Percentiles rank a stretch among this genome's conserved stretches.
Conservation (phyloP, 1,140 invertebrate species). For the Drosophila carrolli region DNA sequence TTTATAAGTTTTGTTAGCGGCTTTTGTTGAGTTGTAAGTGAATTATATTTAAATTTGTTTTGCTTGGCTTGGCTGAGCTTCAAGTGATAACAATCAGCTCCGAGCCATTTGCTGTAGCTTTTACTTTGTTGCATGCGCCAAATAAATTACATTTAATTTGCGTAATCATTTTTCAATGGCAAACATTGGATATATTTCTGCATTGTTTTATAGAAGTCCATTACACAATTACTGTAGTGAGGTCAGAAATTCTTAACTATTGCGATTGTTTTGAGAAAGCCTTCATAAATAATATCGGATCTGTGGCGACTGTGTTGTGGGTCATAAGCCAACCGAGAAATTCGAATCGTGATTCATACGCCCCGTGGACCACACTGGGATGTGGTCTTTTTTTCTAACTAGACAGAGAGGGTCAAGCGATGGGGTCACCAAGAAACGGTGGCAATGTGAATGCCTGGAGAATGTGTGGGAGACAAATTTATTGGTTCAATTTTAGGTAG, state of each 20-base stretch:
- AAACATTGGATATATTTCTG: conserved; percentile 37
- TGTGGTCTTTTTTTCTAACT: neutral
- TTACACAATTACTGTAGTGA: conserved; percentile 47
- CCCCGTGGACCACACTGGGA: conserved; percentile 27
- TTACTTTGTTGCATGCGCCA: conserved; percentile 61
- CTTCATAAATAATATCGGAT: conserved; percentile 46
- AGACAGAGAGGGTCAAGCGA: conserved; percentile 29
- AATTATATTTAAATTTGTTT: conserved; percentile 77
- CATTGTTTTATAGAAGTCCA: conserved; percentile 53
- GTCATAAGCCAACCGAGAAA: conserved; percentile 6
- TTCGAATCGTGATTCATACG: conserved; percentile 45
- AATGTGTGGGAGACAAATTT: conserved; percentile 52
- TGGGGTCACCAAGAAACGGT: conserved; percentile 33
- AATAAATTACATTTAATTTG: conserved; percentile 80
- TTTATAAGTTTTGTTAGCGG: conserved; percentile 30
- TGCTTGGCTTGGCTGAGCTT: conserved; percentile 56
- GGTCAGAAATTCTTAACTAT: conserved; percentile 16
- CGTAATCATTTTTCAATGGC: conserved; percentile 77
- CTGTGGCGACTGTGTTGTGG: conserved; percentile 18
- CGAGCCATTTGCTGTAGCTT: conserved; percentile 47
- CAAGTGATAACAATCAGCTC: conserved; percentile 68
- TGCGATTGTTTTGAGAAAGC: conserved; percentile 42
- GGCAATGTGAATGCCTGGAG: conserved; percentile 28
- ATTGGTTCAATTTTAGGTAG: conserved; percentile 18
- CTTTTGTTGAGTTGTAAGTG: conserved; percentile 53